phyloP scores from a whole-genome alignment of 2,888 invertebrate species.

The Liposcelis brunnea region DNA sequence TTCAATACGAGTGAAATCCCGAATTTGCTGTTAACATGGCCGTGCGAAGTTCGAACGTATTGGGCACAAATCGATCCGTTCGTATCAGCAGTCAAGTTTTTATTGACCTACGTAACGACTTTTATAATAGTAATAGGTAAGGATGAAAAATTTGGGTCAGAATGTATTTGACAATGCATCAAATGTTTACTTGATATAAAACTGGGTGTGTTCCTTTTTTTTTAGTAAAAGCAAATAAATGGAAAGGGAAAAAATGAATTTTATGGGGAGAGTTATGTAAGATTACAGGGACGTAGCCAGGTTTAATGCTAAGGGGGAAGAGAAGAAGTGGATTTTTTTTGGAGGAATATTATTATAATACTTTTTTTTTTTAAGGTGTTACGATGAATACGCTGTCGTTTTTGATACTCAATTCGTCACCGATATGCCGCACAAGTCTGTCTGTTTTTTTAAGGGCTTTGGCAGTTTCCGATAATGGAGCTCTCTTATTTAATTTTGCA shows the following conservation, averaged over 20 bases:
- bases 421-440: slow-evolving; percentile 23
- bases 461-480: slow-evolving; percentile 25
- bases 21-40: slow-evolving; percentile 17
- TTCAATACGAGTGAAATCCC: background rate
- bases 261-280: too few relatives aligned
- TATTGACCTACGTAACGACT: slow-evolving; percentile 23
- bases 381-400: slow-evolving; percentile 24
- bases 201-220: too few relatives aligned
- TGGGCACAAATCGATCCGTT: slow-evolving; percentile 22
- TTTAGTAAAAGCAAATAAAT: too few relatives aligned
- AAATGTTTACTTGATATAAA: background rate
- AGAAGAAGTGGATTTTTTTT: background rate
- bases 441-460: slow-evolving; percentile 24
- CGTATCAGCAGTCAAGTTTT: slow-evolving; percentile 21
- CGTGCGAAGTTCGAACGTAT: slow-evolving; percentile 24
- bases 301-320: too few relatives aligned
- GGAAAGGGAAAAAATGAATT: too few relatives aligned
- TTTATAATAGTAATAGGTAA: slow-evolving; percentile 24
- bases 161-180: too few relatives aligned
- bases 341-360: background rate
- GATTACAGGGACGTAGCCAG: too few relatives aligned
- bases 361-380: slow-evolving; percentile 19
- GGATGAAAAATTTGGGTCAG: slow-evolving; percentile 8
- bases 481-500: slow-evolving; percentile 24
- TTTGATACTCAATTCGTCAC: slow-evolving; percentile 21